Evolutionary conservation across 2,797 vertebrate genomes (phyloP), one percentile per base, ranked within the genome.

Genomic region (Alosa sapidissima): DNA sequence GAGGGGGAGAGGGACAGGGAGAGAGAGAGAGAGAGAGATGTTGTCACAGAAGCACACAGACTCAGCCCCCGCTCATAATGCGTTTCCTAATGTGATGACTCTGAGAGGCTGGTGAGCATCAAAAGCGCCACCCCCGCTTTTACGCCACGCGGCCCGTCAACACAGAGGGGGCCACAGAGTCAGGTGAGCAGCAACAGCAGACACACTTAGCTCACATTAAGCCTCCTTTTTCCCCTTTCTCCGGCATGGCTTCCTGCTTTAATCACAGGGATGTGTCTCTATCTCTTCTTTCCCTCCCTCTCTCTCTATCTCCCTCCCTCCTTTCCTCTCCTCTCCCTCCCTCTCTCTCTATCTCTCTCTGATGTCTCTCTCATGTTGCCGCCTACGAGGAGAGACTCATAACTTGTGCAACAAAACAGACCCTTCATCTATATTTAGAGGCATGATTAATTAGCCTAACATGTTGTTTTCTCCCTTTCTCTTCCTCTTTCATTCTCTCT

Each of bases 381-480:
- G 49, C 85, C 86, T 88, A 87, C 83, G 89, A 62, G 49, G 83
- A 88, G 88, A 81, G 86, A 89, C 82, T 49, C 62, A 55, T 84
- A 82, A 89, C 82, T 82, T 83, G 68, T 88, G 55, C 54, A 86
- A 89, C 88, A 85, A 89, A 87, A 89, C 84, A 83, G 21, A 85
- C n/a, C 86, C 81, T 86, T 84, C 84, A 83, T 91, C 90, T 92
- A 88, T 90, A 90, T 90, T 93, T 91, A 92, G 89, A 88, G 85
- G 81, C 88, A 68, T 87, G 89, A 91, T 91, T 91, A 93, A 93
- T 91, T 91, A 92, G 88, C 85, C 65, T 81, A 84, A 87, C 75
- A 86, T 89, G 86, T 86, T 86, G 81, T 78, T 85, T 88, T 87
- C 62, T 62, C 81, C 49, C 86, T 55, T 55, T 85, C 87, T 81